Base-by-base conservation (phyloP, 2,113 vertebrate genomes). In the Zeus faber region DNA sequence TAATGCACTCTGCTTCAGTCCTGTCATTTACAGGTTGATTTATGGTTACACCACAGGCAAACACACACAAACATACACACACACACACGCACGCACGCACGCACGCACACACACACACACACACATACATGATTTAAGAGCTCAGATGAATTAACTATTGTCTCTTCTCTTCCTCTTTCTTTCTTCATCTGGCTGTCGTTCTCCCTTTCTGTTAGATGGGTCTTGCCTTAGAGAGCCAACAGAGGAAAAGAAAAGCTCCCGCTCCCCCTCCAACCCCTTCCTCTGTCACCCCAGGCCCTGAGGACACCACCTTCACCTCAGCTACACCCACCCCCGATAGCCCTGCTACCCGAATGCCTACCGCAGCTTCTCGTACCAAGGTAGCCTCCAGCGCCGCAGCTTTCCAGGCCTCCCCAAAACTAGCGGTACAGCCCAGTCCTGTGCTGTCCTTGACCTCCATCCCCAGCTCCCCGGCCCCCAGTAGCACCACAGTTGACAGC, bases 211-310 rank as follows among this genome's bases (percentile, higher is more conserved):
- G 2, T n/a, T 57, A 98, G 95, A 49, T 88, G 69, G 84, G 78
- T 4, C 80, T 85, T 50, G 79, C 81, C 70, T 92, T 90, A 39
- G 82, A 87, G 61, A 78, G 87, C 58, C 92, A 90, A 78, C 92
- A 91, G 54, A 96, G 93, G 81, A 99, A 97, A 83, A 88, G 94
- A 13, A 93, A 91, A 67, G 96, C 96, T 1, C 96, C 95, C 6
- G 48, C 86, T 13, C 89, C 92, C 0, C 91, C 89, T 62, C 70
- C 85, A 20, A 79, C 67, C 14, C 67, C 79, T 0, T 6, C 55
- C 18, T 79, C 80, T 29, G 56, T 55, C 22, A 52, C 68, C 14
- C 62, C 73, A 16, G 63, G 47, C 13, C 60, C 59, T n/a, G 66
- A 77, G 8, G 43, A 69, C 47, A 49, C 62, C 45, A 71, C 77